A percentile compares a stretch with the other conserved stretches of the same genome.
phyloP scores from a whole-genome alignment of 2,113 vertebrate species.

The Micromys minutus region DNA sequence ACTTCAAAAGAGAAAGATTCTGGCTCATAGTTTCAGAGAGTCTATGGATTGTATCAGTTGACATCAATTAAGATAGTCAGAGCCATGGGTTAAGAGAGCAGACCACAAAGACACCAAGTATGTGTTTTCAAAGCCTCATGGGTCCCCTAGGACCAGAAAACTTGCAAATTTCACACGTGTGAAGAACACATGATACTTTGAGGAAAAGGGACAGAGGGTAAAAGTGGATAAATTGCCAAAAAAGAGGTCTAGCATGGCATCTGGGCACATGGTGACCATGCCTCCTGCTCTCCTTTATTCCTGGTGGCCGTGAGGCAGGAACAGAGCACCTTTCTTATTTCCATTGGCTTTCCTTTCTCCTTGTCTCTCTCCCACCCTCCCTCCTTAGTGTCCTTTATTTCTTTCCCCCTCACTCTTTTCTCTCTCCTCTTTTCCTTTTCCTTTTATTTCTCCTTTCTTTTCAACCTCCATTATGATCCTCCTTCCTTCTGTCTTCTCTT shows the following conservation, averaged over 20 bases:
- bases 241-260: not conserved
- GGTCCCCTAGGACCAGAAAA: not conserved
- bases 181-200: not conserved
- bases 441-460: not conserved
- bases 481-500: not conserved
- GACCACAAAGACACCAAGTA: not conserved
- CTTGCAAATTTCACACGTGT: not conserved
- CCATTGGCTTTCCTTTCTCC: too few species aligned
- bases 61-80: too few species aligned
- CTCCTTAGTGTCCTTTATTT: not conserved
- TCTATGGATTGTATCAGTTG: not conserved
- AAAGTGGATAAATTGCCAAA: not conserved
- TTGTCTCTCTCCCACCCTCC: rapidly evolving
- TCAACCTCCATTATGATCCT: not conserved
- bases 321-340: rapidly evolving
- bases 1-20: not conserved
- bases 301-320: rapidly evolving
- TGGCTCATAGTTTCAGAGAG: not conserved
- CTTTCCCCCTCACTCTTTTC: not conserved
- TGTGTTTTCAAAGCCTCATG: not conserved
- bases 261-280: not conserved
- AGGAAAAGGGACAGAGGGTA: not conserved
- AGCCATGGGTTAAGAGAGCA: not conserved
- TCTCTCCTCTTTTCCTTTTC: not conserved
- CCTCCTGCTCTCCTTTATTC: too few species aligned